Base-by-base conservation (phyloP, 2,888 invertebrate genomes). In the Pantelozetes paolii region DNA sequence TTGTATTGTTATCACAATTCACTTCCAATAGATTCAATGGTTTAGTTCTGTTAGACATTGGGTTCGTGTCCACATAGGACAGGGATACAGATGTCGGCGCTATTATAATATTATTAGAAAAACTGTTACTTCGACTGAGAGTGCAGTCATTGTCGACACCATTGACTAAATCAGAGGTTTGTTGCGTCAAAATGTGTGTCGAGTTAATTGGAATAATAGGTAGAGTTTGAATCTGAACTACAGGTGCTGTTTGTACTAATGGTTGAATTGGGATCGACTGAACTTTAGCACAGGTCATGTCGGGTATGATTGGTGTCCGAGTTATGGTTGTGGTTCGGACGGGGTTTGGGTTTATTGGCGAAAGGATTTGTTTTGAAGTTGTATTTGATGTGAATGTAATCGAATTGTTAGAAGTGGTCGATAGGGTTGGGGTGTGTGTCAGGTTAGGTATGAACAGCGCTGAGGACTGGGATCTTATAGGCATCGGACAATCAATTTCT, bases 201-300 rank as follows among this genome's bases (percentile, higher is more conserved):
- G 40, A 40, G 20, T n/a, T 45, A 1, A 69, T 69, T 0, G 69
- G 45, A 45, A 69, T 45, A 26, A 69, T 8, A 8, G 69, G 69
- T 42, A 69, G 45, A 2, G 69, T 45, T 45, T 69, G 69, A 18
- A 69, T 45, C 59, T 59, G 59, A 8, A 59, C 15, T 59, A 59
- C 54, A 54, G 54, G 54, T 59, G 23, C 50, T 23, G 23, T 6
- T 20, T 64, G 62, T 36, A 64, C 36, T 20, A 23, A 20, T 28
- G 62, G 36, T 36, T n/a, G n/a, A n/a, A n/a, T n/a, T n/a, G n/a
- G n/a, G n/a, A 64, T 20, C n/a, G 45, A 69, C 26, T 69, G 28
- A 1, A 69, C 15, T 20, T 26, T 69, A 45, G 42, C 40, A 45
- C 20, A 15, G 36, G 15, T 40, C n/a, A 64, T 18, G 45, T 69